Evolutionary conservation across 2,888 invertebrate genomes (phyloP).

Genomic region (Microctonus hyperodae): DNA sequence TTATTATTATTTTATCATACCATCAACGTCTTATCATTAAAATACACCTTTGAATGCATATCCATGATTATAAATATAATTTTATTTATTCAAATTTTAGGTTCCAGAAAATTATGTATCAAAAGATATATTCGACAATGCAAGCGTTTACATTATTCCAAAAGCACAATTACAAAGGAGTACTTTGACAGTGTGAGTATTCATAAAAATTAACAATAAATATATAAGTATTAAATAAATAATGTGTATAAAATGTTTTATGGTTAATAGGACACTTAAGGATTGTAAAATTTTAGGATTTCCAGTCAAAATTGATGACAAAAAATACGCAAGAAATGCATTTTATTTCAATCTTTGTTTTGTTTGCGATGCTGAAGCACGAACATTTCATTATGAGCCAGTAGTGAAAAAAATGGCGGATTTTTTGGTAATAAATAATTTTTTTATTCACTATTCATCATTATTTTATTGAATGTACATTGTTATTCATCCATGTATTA

Average conservation of each 20-base stretch:
- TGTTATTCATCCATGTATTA: constrained; percentile 18
- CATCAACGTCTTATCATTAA: no score
- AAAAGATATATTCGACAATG: constrained; percentile 92
- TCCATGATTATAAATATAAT: no score
- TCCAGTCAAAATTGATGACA: constrained; percentile 87
- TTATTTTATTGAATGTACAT: no score
- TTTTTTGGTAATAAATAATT: constrained; percentile 73
- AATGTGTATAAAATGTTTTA: constrained; percentile 23
- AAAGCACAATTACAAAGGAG: constrained; percentile 90
- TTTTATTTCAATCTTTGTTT: constrained; percentile 95
- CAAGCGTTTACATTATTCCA: constrained; percentile 94
- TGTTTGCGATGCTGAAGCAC: constrained; percentile 88
- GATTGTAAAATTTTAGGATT: constrained; percentile 92
- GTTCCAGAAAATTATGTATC: constrained; percentile 90
- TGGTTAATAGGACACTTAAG: constrained; percentile 70
- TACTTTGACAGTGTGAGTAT: constrained; percentile 86
- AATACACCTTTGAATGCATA: no score
- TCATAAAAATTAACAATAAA: constrained; percentile 2
- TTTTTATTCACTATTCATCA: constrained; percentile 29
- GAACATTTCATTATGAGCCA: constrained; percentile 92
- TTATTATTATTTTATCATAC: no score
- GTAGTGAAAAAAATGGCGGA: constrained; percentile 94
- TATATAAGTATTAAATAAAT: background rate
- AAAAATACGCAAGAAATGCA: constrained; percentile 91
- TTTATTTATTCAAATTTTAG: constrained; percentile 64